Conservation (phyloP, 2,888 invertebrate species). For the Drosophila subsilvestris region DNA sequence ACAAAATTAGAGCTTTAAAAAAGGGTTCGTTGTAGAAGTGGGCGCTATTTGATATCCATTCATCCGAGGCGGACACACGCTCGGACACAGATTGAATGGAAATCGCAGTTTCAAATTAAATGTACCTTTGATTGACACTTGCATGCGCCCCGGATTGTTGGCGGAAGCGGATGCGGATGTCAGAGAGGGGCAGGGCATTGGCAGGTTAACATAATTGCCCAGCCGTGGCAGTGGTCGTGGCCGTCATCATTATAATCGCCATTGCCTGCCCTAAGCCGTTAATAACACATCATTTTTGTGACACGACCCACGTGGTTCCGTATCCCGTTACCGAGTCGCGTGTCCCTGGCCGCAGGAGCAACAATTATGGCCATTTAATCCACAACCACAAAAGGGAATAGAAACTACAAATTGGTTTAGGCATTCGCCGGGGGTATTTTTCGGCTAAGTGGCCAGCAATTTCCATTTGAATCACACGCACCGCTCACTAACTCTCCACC, state of each 20-base stretch:
- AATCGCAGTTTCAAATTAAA: constrained; percentile 58
- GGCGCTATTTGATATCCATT: constrained; percentile 34
- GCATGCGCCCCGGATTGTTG: constrained; percentile 40
- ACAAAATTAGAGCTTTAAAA: not conserved
- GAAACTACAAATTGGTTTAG: constrained; percentile 68
- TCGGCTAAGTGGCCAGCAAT: constrained; percentile 61
- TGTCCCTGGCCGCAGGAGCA: constrained; percentile 43
- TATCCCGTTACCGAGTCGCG: constrained; percentile 71
- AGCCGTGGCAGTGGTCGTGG: not conserved
- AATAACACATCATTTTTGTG: constrained; percentile 69
- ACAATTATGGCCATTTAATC: constrained; percentile 81
- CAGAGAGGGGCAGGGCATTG: constrained; percentile 16
- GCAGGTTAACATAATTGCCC: constrained; percentile 58
- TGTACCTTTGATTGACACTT: constrained; percentile 70
- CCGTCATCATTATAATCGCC: constrained; percentile 33
- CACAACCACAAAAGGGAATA: constrained; percentile 62
- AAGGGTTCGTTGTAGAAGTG: not conserved
- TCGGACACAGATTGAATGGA: constrained; percentile 18
- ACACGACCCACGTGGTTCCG: constrained; percentile 33
- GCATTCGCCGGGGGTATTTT: constrained; percentile 33
- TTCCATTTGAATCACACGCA: constrained; percentile 12
- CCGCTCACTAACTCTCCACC: constrained; percentile 16
- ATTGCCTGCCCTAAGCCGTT: constrained; percentile 62
- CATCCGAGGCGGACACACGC: constrained; percentile 33
- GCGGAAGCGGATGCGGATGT: constrained; percentile 70